These are phyloP conservation scores for Himalopsyche kuldschensis DNA, from an alignment of 2,888 invertebrate species.

Conservation along the genomic window DNA sequence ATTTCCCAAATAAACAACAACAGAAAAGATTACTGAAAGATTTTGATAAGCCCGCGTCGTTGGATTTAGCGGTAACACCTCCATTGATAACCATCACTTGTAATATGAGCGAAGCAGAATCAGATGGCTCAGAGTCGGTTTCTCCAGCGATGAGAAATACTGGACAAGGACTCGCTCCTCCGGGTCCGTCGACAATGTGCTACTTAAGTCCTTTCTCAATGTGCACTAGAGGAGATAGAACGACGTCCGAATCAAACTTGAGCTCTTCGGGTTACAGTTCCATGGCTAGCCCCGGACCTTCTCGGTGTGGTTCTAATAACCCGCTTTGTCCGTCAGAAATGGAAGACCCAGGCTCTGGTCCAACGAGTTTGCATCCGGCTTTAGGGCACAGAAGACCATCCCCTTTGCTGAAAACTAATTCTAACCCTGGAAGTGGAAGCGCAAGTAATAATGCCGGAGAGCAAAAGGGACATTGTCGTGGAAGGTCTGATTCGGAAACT, in stretches of 20 bases:
- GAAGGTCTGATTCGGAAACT: constrained; percentile 74
- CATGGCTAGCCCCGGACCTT: constrained; percentile 83
- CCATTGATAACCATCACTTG: constrained; percentile 75
- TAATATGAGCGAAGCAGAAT: constrained; percentile 74
- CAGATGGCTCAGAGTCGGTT: constrained; percentile 66
- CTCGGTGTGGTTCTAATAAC: constrained; percentile 79
- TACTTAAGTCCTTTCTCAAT: constrained; percentile 79
- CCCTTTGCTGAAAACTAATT: constrained; percentile 64
- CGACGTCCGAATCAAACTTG: constrained; percentile 80
- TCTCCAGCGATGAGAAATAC: constrained; percentile 59
- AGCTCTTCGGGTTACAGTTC: constrained; percentile 85
- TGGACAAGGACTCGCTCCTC: constrained; percentile 49
- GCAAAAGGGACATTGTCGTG: constrained; percentile 58
- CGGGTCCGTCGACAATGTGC: constrained; percentile 64
- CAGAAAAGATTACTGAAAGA: constrained; percentile 63
- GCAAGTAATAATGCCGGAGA: constrained; percentile 45
- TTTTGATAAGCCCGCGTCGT: constrained; percentile 64
- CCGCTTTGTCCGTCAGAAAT: constrained; percentile 75
- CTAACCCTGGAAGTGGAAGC: constrained; percentile 53
- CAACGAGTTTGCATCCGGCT: constrained; percentile 43
- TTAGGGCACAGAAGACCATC: constrained; percentile 57
- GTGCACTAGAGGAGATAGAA: constrained; percentile 70
- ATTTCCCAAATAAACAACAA: constrained; percentile 51
- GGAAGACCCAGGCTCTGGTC: constrained; percentile 68
- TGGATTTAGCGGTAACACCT: constrained; percentile 65